Base-by-base conservation (phyloP, 1,140 invertebrate species). In the Ceratosolen solmsi region DNA sequence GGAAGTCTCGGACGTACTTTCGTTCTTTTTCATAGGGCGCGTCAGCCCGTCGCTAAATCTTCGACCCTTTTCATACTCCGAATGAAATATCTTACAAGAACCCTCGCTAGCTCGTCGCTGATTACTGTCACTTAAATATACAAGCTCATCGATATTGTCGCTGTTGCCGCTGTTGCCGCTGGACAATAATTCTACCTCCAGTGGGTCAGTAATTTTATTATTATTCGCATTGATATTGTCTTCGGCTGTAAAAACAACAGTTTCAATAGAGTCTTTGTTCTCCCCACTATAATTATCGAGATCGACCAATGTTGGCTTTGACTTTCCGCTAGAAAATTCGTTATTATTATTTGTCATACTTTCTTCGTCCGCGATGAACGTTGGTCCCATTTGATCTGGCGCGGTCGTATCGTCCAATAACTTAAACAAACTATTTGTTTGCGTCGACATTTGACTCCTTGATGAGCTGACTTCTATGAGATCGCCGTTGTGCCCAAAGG, bases 401-500 rank as follows among this genome's bases (percentile, higher is more conserved):
- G 36, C n/a, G 27, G 63, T 25, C 5, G n/a, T 9, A 8, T 74
- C 27, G 1, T 36, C n/a, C 15, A 41, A 27, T 2, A 65, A 74
- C 2, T 49, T 54, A 9, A 78, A 68, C 13, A 63, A 36, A 17
- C 30, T 75, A 1, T 56, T 82, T 22, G 72, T 75, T 36, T 60
- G 60, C 0, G 74, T 41, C 0, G 73, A 27, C 3, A 36, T 27
- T 38, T 41, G 60, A 20, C 17, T 49, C 2, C 36, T 70, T 1
- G 46, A 25, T 4, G 78, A 74, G n/a, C 33, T 77, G 17, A 76
- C 77, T 41, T 83, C 93, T 58, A 93, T 93, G 58, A 93, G 85
- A 80, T 92, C 91, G 17, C 93, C 93, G 79, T 93, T 90, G 22
- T 87, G 86, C 20, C 90, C 89, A 84, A 93, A 93, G 4, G 91